These are phyloP conservation scores for Acanthacorydalis orientalis DNA, from an alignment of 2,888 invertebrate species.

Conservation along the genomic window DNA sequence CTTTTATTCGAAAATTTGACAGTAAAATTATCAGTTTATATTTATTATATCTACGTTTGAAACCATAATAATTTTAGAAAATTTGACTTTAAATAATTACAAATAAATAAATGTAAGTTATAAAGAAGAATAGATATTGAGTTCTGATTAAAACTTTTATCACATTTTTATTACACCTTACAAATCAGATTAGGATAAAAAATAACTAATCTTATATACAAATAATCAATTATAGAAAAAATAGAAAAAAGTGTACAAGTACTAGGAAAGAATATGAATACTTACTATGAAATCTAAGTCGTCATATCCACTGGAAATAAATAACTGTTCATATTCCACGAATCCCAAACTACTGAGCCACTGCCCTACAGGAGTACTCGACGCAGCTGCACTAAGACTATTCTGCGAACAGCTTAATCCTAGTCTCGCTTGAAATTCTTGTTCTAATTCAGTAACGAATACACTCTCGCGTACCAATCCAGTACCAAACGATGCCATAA, in stretches of 20 bases:
- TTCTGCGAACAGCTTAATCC: constrained; percentile 43
- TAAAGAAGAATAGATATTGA: too few relatives aligned
- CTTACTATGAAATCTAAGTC: constrained; percentile 84
- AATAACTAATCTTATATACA: too few relatives aligned
- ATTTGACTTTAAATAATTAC: too few relatives aligned
- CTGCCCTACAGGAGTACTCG: constrained; percentile 46
- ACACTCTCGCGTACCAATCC: constrained; percentile 63
- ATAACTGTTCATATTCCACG: constrained; percentile 67
- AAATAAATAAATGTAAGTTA: too few relatives aligned
- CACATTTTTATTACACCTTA: too few relatives aligned
- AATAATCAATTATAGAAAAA: not conserved
- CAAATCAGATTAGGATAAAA: too few relatives aligned
- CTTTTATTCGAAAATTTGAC: too few relatives aligned
- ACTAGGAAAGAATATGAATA: constrained; percentile 13
- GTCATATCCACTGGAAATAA: constrained; percentile 78
- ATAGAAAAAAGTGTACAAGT: not conserved
- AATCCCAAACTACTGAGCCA: constrained; percentile 67
- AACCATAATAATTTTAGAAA: too few relatives aligned
- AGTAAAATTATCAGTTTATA: too few relatives aligned
- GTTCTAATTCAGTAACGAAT: constrained; percentile 61
- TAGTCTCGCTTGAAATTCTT: constrained; percentile 58
- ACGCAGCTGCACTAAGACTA: constrained; percentile 26
- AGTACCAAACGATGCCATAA: constrained; percentile 86
- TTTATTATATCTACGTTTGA: too few relatives aligned
- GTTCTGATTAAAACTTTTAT: too few relatives aligned